These are phyloP conservation scores for Epicampocera succincta DNA, from an alignment of 2,888 invertebrate genomes.

Conservation along the genomic window DNA sequence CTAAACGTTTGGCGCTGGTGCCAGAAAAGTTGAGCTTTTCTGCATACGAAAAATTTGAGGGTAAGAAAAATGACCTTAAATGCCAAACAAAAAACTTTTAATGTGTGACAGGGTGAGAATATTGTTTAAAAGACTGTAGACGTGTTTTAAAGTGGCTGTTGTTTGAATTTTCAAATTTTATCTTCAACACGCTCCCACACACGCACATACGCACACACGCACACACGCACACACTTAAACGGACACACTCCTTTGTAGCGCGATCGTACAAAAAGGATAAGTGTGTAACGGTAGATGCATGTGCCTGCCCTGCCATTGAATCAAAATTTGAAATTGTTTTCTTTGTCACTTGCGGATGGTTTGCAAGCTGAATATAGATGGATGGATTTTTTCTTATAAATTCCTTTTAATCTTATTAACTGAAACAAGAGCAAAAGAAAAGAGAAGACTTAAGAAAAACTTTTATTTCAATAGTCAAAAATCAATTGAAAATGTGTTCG, in stretches of 20 bases:
- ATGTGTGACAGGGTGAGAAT: not conserved
- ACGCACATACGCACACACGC: not conserved
- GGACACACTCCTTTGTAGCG: too few relatives aligned
- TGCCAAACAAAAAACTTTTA: not conserved
- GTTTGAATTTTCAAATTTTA: conserved; percentile 21
- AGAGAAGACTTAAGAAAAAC: conserved; percentile 15
- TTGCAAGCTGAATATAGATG: not conserved
- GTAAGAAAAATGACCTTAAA: conserved; percentile 84
- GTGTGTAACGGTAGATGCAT: not conserved
- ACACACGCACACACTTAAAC: too few relatives aligned
- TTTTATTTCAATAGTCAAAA: conserved; percentile 54
- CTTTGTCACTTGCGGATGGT: not conserved
- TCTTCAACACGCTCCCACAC: not conserved
- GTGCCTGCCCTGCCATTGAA: not conserved
- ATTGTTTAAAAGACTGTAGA: not conserved
- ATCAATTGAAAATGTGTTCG: conserved; percentile 44
- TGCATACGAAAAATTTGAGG: conserved; percentile 95
- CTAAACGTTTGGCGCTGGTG: conserved; percentile 89
- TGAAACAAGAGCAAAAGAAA: conserved; percentile 24
- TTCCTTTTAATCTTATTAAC: conserved; percentile 58
- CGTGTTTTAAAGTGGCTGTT: conserved; percentile 6
- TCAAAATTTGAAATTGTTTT: conserved; percentile 4
- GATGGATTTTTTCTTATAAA: conserved; percentile 47
- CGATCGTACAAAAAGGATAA: not conserved
- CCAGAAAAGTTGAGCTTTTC: conserved; percentile 93